Conservation (phyloP, 30 jellyfish, hydroid and myxozoan genomes). For the Hydractinia echinata region DNA sequence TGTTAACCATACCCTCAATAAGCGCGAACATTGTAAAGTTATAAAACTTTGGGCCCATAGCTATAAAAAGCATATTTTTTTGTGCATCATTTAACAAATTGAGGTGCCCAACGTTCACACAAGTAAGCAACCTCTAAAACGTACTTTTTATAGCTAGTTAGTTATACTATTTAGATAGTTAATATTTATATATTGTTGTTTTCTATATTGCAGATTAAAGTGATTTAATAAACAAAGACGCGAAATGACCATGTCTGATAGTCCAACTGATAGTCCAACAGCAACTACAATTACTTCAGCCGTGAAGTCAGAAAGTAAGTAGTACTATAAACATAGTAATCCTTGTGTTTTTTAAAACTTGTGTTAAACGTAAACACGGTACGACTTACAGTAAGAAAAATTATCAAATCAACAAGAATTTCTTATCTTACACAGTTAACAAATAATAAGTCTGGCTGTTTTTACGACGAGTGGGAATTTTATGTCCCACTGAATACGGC, state of each 20-base stretch:
- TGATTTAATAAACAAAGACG: neutral
- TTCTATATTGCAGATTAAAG: neutral
- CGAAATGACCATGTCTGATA: slow-evolving; percentile 43
- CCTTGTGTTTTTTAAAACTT: neutral
- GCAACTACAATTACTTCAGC: slow-evolving; percentile 23
- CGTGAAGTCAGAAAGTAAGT: slow-evolving; percentile 36
- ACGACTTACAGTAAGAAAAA: too few species aligned
- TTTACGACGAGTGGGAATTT: neutral
- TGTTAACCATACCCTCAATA: too few species aligned
- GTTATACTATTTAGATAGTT: neutral
- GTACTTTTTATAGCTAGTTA: too few species aligned
- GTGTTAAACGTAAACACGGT: too few species aligned
- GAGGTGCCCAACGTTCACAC: too few species aligned
- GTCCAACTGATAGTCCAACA: slow-evolving; percentile 26
- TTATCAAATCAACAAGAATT: too few species aligned
- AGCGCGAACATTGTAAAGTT: too few species aligned
- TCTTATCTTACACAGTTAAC: slow-evolving; percentile 8
- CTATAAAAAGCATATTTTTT: too few species aligned
- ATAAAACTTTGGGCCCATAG: too few species aligned
- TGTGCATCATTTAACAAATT: too few species aligned
- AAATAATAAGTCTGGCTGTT: neutral
- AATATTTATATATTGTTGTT: neutral
- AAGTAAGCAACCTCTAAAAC: too few species aligned
- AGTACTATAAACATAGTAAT: neutral
- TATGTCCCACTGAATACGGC: slow-evolving; percentile 18